Conservation (phyloP, 2,113 vertebrate genomes). For the Rhegmatorhina hoffmannsi region DNA sequence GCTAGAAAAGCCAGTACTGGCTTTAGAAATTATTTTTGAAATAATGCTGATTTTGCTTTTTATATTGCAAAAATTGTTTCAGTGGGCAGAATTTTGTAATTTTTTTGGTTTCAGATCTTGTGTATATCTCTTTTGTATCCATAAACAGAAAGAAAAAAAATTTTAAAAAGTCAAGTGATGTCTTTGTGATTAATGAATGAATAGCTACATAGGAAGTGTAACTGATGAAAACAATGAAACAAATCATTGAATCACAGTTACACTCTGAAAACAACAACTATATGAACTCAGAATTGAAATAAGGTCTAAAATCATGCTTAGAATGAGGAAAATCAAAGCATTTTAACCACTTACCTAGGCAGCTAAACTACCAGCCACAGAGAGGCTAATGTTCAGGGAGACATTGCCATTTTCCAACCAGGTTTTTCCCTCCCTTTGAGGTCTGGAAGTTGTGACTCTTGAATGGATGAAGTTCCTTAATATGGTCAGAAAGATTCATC, state of each 20-base stretch:
- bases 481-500: not conserved
- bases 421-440: not conserved
- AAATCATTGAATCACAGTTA: not conserved
- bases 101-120: not conserved
- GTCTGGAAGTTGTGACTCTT: not conserved
- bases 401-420: not conserved
- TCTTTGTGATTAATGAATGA: not conserved
- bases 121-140: not conserved
- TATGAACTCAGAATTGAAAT: not conserved
- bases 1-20: not conserved
- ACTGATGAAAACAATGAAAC: not conserved
- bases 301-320: not conserved
- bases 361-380: not conserved
- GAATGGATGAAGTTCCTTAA: not conserved
- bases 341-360: not conserved
- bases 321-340: not conserved
- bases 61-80: not conserved
- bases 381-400: not conserved
- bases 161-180: not conserved
- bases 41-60: not conserved
- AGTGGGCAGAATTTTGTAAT: not conserved
- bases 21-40: not conserved
- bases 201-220: not conserved
- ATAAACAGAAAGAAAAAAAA: not conserved
- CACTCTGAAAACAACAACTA: not conserved